A percentile compares a stretch with the other conserved stretches of the same genome.
Conservation (phyloP, 2,113 vertebrate species). For the Gallinago jamesoni region DNA sequence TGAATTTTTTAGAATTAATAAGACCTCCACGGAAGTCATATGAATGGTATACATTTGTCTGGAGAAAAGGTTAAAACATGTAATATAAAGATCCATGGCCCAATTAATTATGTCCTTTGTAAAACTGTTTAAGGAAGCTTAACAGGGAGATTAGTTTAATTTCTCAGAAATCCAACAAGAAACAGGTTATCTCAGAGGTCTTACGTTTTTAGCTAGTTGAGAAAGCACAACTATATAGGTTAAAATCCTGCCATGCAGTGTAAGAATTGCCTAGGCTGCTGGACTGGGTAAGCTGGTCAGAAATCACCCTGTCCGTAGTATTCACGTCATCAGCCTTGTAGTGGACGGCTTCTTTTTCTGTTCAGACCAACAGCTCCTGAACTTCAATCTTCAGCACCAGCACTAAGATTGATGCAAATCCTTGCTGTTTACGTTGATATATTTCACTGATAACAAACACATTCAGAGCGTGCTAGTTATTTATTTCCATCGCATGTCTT, state of each 20-base stretch:
- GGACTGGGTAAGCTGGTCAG: neutral
- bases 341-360: neutral
- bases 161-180: neutral
- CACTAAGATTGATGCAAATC: neutral
- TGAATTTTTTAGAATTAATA: neutral
- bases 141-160: neutral
- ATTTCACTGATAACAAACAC: neutral
- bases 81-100: neutral
- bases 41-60: neutral
- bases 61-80: neutral
- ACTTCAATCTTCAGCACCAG: neutral
- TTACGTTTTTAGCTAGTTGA: neutral
- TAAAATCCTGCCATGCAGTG: neutral
- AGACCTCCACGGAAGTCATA: neutral
- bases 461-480: neutral
- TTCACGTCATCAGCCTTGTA: neutral
- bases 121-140: neutral
- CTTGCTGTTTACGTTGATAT: neutral
- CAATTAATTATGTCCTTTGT: neutral
- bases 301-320: neutral
- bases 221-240: neutral
- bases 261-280: neutral
- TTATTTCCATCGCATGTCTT: neutral
- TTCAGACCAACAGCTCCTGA: neutral
- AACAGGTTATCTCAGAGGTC: neutral